Conservation (phyloP, 2,888 invertebrate genomes). For the Caenorhabditis sp. region DNA sequence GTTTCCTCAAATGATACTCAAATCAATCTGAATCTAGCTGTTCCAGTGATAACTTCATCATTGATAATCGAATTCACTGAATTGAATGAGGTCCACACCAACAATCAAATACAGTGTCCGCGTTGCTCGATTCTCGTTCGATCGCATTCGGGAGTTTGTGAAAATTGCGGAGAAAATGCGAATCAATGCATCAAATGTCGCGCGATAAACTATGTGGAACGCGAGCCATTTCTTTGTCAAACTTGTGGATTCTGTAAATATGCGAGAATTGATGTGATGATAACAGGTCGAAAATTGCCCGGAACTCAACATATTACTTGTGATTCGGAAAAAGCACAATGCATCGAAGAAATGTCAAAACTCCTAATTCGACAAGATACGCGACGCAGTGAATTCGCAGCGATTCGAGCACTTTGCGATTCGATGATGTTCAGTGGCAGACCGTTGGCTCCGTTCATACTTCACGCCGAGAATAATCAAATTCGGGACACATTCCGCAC, state of each 20-base stretch:
- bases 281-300: slow-evolving; percentile 88
- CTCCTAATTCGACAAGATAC: slow-evolving; percentile 92
- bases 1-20: slow-evolving; percentile 22
- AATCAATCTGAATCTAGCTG: slow-evolving; percentile 37
- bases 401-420: slow-evolving; percentile 89
- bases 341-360: slow-evolving; percentile 81
- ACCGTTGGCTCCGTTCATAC: slow-evolving; percentile 27
- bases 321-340: slow-evolving; percentile 83
- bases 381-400: slow-evolving; percentile 87
- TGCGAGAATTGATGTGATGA: slow-evolving; percentile 94
- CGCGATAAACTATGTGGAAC: slow-evolving; percentile 99
- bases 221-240: slow-evolving; percentile 95
- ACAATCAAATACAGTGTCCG: slow-evolving; percentile 73
- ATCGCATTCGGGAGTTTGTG: slow-evolving; percentile 95
- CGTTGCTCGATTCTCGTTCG: slow-evolving; percentile 91
- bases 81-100: slow-evolving; percentile 93
- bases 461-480: slow-evolving; percentile 43
- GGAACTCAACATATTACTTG: slow-evolving; percentile 94
- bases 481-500: slow-evolving; percentile 16
- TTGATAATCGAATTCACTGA: slow-evolving; percentile 97
- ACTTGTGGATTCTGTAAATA: slow-evolving; percentile 99
- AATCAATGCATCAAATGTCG: slow-evolving; percentile 98
- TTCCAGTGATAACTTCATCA: slow-evolving; percentile 94
- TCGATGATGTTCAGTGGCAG: slow-evolving; percentile 75
- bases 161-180: slow-evolving; percentile 96